Evolutionary conservation across 2,888 invertebrate genomes (phyloP).

Genomic region (Aphrophora alni): DNA sequence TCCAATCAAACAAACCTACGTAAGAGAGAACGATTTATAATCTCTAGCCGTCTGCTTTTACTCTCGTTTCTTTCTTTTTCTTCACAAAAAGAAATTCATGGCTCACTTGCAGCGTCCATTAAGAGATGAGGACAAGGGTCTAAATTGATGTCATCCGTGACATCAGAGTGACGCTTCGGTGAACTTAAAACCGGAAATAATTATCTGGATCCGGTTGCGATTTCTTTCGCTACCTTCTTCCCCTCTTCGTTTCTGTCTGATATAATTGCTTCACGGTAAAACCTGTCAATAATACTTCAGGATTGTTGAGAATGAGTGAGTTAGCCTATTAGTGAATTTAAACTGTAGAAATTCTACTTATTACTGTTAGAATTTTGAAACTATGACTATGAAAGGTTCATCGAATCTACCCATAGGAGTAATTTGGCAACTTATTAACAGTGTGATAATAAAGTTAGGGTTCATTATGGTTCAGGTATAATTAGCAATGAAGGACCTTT

Average conservation of each 20-base stretch:
- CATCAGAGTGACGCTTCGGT: not conserved
- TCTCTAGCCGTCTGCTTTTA: not conserved
- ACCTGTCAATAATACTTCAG: too few relatives aligned
- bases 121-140: not conserved
- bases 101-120: not conserved
- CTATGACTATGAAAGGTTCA: too few relatives aligned
- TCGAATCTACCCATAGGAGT: too few relatives aligned
- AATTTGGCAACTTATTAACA: too few relatives aligned
- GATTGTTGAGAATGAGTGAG: too few relatives aligned
- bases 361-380: too few relatives aligned
- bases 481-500: too few relatives aligned
- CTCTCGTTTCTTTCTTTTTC: not conserved
- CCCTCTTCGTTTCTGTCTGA: not conserved
- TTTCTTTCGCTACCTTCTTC: not conserved
- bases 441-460: too few relatives aligned
- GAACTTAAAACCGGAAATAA: not conserved
- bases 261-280: not conserved
- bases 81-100: not conserved
- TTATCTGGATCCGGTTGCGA: not conserved
- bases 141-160: not conserved
- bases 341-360: too few relatives aligned
- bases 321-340: too few relatives aligned
- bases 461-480: too few relatives aligned
- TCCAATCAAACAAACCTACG: not conserved
- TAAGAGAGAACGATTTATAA: too few relatives aligned